Evolutionary conservation across 2,888 invertebrate genomes (phyloP).

Genomic region (Ligdia adustata): DNA sequence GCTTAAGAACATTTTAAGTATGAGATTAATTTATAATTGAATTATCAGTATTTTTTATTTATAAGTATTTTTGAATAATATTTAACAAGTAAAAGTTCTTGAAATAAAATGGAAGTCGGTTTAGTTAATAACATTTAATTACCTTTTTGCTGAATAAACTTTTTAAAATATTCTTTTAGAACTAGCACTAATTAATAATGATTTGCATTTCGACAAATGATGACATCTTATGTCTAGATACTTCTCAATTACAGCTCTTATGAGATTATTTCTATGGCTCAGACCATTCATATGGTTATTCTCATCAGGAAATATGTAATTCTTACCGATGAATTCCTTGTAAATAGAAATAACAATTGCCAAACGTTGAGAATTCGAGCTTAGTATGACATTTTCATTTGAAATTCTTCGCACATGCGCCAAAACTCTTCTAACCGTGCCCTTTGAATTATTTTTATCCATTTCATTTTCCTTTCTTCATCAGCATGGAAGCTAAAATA

Average conservation of each 20-base stretch:
- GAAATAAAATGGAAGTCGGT: too few species aligned
- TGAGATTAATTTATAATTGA: too few species aligned
- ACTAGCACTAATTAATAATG: neutral
- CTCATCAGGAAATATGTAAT: neutral
- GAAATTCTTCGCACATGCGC: neutral
- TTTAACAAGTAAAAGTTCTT: too few species aligned
- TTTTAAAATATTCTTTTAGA: too few species aligned
- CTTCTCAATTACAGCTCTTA: neutral
- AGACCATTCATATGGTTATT: neutral
- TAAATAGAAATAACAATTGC: neutral
- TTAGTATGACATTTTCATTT: neutral
- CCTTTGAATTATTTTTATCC: conserved; percentile 3
- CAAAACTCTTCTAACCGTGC: conserved; percentile 9
- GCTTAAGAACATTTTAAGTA: too few species aligned
- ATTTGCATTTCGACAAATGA: neutral
- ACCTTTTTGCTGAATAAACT: too few species aligned
- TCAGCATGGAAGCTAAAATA: conserved; percentile 9
- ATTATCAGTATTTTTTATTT: too few species aligned
- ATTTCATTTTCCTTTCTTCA: neutral
- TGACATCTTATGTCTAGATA: too few species aligned
- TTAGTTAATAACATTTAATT: too few species aligned
- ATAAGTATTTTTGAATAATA: too few species aligned
- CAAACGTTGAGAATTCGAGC: neutral
- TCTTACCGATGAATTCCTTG: neutral
- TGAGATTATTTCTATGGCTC: neutral